A percentile compares a stretch with the other conserved stretches of the same genome.
phyloP scores from a whole-genome alignment of 2,797 vertebrate species.

The Acipenser transmontanus region DNA sequence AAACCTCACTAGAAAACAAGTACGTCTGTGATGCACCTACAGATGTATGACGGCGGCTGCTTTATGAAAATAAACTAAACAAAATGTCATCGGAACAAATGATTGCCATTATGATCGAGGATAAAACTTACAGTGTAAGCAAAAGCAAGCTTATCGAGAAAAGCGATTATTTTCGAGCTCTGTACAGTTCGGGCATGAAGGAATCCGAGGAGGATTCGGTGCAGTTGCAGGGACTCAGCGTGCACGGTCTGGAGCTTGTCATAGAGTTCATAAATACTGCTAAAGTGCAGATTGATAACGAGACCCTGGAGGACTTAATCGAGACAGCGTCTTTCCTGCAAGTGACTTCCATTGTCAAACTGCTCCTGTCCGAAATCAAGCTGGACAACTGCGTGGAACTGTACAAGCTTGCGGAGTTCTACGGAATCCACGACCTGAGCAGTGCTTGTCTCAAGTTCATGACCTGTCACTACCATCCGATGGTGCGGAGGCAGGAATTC shows the following conservation, averaged over 20 bases:
- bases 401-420: conserved; percentile 76
- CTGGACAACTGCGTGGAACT: conserved; percentile 82
- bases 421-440: conserved; percentile 78
- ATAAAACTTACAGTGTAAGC: conserved; percentile 77
- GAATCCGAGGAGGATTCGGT: conserved; percentile 76
- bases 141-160: conserved; percentile 88
- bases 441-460: conserved; percentile 79
- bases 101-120: conserved; percentile 79
- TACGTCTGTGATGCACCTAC: no score
- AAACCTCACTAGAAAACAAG: no score
- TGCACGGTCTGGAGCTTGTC: conserved; percentile 79
- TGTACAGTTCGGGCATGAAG: conserved; percentile 93
- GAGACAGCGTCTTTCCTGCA: conserved; percentile 88
- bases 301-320: conserved; percentile 78
- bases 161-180: conserved; percentile 89
- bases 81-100: conserved; percentile 70
- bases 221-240: conserved; percentile 83
- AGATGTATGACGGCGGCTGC: no score
- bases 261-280: conserved; percentile 88
- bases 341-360: conserved; percentile 80
- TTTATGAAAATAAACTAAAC: no score
- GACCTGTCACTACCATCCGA: conserved; percentile 75
- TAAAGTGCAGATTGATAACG: conserved; percentile 67
- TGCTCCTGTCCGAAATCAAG: conserved; percentile 74
- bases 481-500: conserved; percentile 73